Conservation (phyloP, 2,888 invertebrate species). For the Minunthozetes semirufus region DNA sequence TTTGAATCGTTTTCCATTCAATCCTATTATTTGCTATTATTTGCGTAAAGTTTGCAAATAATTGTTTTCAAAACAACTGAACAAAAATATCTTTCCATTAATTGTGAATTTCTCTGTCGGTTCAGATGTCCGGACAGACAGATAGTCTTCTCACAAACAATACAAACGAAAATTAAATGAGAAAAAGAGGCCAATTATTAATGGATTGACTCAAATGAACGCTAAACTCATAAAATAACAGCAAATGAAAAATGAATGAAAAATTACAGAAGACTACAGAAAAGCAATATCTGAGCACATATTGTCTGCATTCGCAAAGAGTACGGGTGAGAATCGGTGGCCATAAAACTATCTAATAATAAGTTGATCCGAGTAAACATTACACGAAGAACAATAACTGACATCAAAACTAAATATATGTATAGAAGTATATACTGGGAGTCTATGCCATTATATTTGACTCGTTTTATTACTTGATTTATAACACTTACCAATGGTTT, state of each 20-base stretch:
- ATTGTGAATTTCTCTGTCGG: too few species aligned
- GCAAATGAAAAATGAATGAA: neutral
- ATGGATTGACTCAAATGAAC: neutral
- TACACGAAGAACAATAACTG: conserved; percentile 18
- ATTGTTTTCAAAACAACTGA: too few species aligned
- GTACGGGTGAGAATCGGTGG: neutral
- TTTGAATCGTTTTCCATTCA: too few species aligned
- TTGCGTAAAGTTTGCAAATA: too few species aligned
- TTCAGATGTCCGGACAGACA: too few species aligned
- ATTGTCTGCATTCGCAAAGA: neutral
- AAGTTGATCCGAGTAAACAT: neutral
- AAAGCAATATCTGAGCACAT: neutral
- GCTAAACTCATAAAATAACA: neutral
- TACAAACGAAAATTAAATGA: too few species aligned
- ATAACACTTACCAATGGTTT: conserved; percentile 29
- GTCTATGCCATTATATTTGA: neutral
- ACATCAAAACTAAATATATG: conserved; percentile 24
- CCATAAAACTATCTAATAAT: conserved; percentile 13
- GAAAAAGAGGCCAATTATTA: neutral
- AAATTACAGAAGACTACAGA: neutral
- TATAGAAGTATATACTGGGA: conserved; percentile 3
- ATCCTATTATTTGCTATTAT: too few species aligned
- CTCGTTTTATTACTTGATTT: conserved; percentile 28
- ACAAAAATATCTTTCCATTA: too few species aligned
- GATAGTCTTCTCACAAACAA: too few species aligned